Conservation (phyloP, 2,797 vertebrate species). For the Decapterus maruadsi region DNA sequence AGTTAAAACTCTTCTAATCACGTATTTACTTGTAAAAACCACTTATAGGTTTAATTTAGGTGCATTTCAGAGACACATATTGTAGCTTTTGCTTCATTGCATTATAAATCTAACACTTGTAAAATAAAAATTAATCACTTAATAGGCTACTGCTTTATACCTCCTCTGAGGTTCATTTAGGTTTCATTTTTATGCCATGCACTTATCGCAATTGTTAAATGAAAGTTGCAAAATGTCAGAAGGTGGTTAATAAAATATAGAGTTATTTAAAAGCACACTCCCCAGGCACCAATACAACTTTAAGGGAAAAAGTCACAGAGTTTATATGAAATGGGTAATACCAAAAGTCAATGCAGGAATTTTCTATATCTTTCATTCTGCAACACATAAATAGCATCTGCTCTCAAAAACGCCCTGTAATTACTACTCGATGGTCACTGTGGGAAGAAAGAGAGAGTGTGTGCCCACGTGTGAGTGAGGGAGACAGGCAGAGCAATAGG, state of each 20-base stretch:
- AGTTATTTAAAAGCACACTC: not conserved
- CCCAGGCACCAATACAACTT: too few species aligned
- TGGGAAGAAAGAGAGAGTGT: constrained; percentile 55
- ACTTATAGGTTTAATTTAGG: not conserved
- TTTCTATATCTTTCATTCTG: constrained; percentile 48
- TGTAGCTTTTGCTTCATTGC: not conserved
- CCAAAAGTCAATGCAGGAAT: constrained; percentile 10
- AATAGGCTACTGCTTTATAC: too few species aligned
- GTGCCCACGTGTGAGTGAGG: constrained; percentile 31
- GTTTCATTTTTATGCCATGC: too few species aligned
- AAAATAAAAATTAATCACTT: too few species aligned
- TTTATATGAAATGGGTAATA: constrained; percentile 8
- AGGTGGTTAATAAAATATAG: not conserved
- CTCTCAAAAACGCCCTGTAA: constrained; percentile 48
- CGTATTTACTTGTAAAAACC: not conserved
- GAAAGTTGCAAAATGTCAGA: too few species aligned
- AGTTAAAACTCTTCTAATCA: not conserved
- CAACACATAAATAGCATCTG: constrained; percentile 50
- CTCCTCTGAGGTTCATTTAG: too few species aligned
- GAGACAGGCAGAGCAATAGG: constrained; percentile 41
- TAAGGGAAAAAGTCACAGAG: not conserved
- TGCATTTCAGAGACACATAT: not conserved
- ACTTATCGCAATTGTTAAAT: too few species aligned
- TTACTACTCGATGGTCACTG: constrained; percentile 50
- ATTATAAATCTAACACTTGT: not conserved